Base-by-base conservation (phyloP, 2,888 invertebrate species). In the Andricus quercusramuli region DNA sequence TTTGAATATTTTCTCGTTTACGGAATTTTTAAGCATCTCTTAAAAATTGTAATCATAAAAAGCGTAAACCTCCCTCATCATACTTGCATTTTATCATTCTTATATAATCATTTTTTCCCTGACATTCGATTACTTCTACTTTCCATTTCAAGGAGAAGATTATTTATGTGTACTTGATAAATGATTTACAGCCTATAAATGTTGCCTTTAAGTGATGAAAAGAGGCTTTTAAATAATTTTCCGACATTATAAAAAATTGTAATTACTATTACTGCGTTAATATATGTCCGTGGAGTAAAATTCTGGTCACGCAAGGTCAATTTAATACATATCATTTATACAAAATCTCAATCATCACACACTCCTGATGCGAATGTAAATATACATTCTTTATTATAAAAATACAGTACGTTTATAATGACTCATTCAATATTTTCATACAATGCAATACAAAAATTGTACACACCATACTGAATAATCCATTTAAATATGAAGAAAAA, bases 231-330 rank as follows among this genome's bases (percentile, higher is more conserved):
- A n/a, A 56, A n/a, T 11, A 20, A 56, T n/a, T 20, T 56, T n/a
- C 11, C 11, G 17, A 17, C 11, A n/a, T 56, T 1, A n/a, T n/a
- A 11, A 56, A 56, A 56, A n/a, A 56, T 9, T 56, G 11, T n/a
- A 11, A 56, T 56, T 9, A 56, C n/a, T n/a, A 9, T n/a, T 11
- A 11, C n/a, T 56, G 56, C 15, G 44, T 56, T 56, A 56, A 56
- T 56, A 56, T 8, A 51, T 8, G 11, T 56, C n/a, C 9, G 9
- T 9, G 56, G n/a, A 56, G n/a, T n/a, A n/a, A n/a, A 56, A 56
- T 56, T 56, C 56, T n/a, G n/a, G 56, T 56, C 56, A 56, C n/a
- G 56, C 56, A 56, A 51, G 51, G 56, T 56, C 56, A 56, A 8
- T n/a, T 56, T 11, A n/a, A 56, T 17, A n/a, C 56, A n/a, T 56